Percentiles rank a stretch among this genome's conserved stretches.
Evolutionary conservation across 2,797 vertebrate genomes (phyloP).

Genomic region (Danio albolineatus): DNA sequence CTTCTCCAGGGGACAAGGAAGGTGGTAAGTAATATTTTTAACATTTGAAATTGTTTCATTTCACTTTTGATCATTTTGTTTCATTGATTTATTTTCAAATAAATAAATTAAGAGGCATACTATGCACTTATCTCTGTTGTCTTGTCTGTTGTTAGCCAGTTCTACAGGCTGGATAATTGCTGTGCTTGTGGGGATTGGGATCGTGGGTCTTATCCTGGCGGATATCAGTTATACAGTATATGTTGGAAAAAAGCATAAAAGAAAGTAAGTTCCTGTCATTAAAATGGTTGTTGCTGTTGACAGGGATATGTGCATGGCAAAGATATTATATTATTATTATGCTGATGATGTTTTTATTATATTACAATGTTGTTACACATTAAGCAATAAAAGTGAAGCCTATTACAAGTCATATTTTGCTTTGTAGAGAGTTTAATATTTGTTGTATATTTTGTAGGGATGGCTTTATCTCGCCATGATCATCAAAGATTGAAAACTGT

Average conservation of each 20-base stretch:
- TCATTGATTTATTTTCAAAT: background rate
- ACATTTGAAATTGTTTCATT: background rate
- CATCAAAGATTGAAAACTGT: too few species aligned
- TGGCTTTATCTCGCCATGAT: too few species aligned
- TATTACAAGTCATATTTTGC: background rate
- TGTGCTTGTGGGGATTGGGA: background rate
- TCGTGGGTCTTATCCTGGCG: background rate
- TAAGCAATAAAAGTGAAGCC: background rate
- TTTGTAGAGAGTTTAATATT: background rate
- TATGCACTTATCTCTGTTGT: background rate
- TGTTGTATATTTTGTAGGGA: too few species aligned
- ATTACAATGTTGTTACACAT: background rate
- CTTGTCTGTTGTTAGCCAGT: background rate
- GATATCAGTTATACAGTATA: background rate
- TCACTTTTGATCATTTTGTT: background rate
- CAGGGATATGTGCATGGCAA: background rate
- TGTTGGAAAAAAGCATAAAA: background rate
- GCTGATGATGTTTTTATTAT: too few species aligned
- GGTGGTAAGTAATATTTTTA: background rate
- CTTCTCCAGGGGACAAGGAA: background rate
- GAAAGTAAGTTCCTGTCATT: background rate
- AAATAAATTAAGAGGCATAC: too few species aligned
- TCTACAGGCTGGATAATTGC: background rate
- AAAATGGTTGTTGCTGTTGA: background rate
- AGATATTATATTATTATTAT: background rate